Percentiles rank a stretch among this genome's conserved stretches.
These are phyloP conservation scores for Lacerta bilineata DNA, from an alignment of 2,797 vertebrate genomes.

Conservation along the genomic window DNA sequence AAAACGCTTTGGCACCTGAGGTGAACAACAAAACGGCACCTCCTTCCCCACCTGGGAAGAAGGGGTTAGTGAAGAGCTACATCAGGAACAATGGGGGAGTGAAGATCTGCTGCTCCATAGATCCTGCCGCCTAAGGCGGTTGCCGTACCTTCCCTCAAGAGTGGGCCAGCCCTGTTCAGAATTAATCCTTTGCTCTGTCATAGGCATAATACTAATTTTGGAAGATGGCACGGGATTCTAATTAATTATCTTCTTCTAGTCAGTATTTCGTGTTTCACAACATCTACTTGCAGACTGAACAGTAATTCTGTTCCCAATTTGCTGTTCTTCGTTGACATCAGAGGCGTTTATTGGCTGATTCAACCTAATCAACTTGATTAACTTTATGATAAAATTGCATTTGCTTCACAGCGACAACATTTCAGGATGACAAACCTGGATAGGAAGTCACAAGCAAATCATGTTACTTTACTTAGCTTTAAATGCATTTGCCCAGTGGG, in stretches of 20 bases:
- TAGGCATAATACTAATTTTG: not conserved
- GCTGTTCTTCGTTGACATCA: not conserved
- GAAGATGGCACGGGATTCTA: not conserved
- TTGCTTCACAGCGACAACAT: not conserved
- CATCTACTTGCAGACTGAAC: conserved; percentile 9
- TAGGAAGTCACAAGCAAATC: not conserved
- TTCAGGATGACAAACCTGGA: not conserved
- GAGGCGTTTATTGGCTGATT: not conserved
- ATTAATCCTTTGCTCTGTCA: not conserved
- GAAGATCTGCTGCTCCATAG: too few relatives aligned
- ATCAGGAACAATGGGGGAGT: too few relatives aligned
- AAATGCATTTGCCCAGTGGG: too few relatives aligned
- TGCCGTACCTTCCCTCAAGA: too few relatives aligned
- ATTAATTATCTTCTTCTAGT: conserved; percentile 17
- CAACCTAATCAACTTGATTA: not conserved
- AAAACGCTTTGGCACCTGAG: too few relatives aligned
- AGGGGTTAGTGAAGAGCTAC: too few relatives aligned
- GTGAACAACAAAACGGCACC: too few relatives aligned
- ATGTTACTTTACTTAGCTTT: not conserved
- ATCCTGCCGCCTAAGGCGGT: too few relatives aligned
- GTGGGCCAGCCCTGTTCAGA: not conserved
- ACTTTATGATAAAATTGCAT: conserved; percentile 7
- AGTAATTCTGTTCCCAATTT: not conserved
- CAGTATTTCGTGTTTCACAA: not conserved
- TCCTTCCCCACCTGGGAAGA: too few relatives aligned